A percentile compares a stretch with the other conserved stretches of the same genome.
These are phyloP conservation scores for Camponotus pennsylvanicus DNA, from an alignment of 1,140 invertebrate species.

Conservation along the genomic window DNA sequence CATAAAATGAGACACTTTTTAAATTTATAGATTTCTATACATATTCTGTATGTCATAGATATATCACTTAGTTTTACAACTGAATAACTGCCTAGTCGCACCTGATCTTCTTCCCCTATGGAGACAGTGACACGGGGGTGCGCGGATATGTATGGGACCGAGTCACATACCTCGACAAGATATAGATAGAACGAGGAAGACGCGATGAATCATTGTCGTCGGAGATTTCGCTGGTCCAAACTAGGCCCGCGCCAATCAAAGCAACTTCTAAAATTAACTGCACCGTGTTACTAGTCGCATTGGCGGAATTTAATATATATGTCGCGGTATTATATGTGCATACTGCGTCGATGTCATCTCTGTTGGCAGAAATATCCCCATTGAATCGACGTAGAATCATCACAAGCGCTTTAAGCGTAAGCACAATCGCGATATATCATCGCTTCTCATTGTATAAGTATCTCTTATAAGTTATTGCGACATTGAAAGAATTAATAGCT, in stretches of 20 bases:
- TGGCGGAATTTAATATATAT: conserved; percentile 64
- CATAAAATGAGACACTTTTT: not conserved
- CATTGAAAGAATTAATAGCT: conserved; percentile 9
- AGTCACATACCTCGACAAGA: conserved; percentile 67
- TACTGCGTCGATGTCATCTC: not conserved
- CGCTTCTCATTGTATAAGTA: not conserved
- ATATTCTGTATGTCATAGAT: not conserved
- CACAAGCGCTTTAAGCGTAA: not conserved
- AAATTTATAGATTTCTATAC: not conserved
- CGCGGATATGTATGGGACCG: conserved; percentile 47
- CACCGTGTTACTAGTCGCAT: conserved; percentile 62
- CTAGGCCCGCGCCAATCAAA: conserved; percentile 81
- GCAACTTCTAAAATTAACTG: conserved; percentile 78
- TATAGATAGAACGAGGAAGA: conserved; percentile 82
- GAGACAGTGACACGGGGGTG: not conserved
- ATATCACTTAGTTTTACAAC: not conserved
- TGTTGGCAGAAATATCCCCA: not conserved
- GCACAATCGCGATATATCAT: not conserved
- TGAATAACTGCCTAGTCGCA: not conserved
- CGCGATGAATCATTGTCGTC: conserved; percentile 80
- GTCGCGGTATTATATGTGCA: not conserved
- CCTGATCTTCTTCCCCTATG: not conserved
- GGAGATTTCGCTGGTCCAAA: conserved; percentile 81
- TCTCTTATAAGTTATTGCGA: too few relatives aligned
- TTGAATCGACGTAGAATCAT: not conserved